These are phyloP conservation scores for Rhynchomys soricoides DNA, from an alignment of 2,113 vertebrate species.

Conservation along the genomic window DNA sequence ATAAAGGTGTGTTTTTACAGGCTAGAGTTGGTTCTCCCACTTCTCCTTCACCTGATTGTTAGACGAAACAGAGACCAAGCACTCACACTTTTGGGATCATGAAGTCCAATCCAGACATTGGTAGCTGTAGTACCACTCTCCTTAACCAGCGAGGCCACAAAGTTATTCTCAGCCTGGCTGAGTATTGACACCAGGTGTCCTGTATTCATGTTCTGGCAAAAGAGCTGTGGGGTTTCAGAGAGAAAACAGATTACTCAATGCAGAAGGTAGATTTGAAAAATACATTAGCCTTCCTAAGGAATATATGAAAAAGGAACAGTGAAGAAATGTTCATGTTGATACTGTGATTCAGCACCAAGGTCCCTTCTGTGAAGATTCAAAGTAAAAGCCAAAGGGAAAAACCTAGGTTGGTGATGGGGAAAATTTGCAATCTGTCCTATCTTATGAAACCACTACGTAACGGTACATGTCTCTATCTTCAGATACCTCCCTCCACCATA, in stretches of 20 bases:
- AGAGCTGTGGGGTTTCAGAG: not conserved
- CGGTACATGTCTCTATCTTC: not conserved
- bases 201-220: not conserved
- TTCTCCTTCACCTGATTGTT: not conserved
- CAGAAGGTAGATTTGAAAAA: fast-evolving
- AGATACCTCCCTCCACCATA: not conserved
- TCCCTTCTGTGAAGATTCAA: no score
- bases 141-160: not conserved
- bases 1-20: not conserved
- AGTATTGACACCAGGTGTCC: not conserved
- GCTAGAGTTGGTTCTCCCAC: not conserved
- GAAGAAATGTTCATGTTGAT: not conserved
- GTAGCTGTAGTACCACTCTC: not conserved
- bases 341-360: not conserved
- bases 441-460: not conserved
- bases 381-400: not conserved
- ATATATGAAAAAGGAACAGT: not conserved
- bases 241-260: not conserved
- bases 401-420: fast-evolving
- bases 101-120: not conserved
- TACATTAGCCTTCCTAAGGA: not conserved
- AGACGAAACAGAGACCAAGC: not conserved
- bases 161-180: not conserved
- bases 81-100: conserved; percentile 1
- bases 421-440: not conserved